Evolutionary conservation across 1,140 invertebrate species (phyloP).

Genomic region (Atta cephalotes): DNA sequence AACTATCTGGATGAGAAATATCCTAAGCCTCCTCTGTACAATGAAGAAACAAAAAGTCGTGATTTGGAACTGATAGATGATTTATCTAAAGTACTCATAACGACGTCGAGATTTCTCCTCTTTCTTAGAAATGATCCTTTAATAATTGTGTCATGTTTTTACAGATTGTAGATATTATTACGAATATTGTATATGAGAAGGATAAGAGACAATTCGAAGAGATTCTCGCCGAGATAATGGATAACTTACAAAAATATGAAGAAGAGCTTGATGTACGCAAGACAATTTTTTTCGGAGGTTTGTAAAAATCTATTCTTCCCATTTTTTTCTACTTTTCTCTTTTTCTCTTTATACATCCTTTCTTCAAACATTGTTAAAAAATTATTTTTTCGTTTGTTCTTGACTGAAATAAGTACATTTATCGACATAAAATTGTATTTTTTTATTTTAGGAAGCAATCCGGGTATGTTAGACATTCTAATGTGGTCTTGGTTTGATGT

Average conservation of each 20-base stretch:
- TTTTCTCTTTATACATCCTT: not conserved
- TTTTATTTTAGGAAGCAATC: conserved; percentile 61
- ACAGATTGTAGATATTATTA: conserved; percentile 75
- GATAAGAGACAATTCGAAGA: conserved; percentile 75
- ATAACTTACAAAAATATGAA: conserved; percentile 77
- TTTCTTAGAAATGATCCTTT: not conserved
- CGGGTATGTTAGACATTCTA: conserved; percentile 77
- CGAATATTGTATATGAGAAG: conserved; percentile 75
- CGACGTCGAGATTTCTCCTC: not conserved
- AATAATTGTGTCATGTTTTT: conserved; percentile 41
- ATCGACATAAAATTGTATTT: not conserved
- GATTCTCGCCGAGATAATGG: conserved; percentile 74
- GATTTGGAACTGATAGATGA: conserved; percentile 86
- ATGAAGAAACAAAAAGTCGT: conserved; percentile 83
- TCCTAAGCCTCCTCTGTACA: conserved; percentile 84
- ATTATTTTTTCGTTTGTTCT: not conserved
- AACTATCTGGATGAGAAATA: conserved; percentile 88
- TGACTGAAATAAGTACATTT: not conserved
- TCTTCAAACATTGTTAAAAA: not conserved
- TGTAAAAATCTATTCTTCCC: not conserved
- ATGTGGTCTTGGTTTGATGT: conserved; percentile 83
- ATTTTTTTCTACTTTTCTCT: not conserved
- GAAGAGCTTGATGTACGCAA: conserved; percentile 76
- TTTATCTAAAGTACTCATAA: conserved; percentile 80
- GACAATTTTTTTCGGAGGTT: conserved; percentile 79